Conservation (phyloP, 2,113 vertebrate genomes). For the Oryzias celebensis region DNA sequence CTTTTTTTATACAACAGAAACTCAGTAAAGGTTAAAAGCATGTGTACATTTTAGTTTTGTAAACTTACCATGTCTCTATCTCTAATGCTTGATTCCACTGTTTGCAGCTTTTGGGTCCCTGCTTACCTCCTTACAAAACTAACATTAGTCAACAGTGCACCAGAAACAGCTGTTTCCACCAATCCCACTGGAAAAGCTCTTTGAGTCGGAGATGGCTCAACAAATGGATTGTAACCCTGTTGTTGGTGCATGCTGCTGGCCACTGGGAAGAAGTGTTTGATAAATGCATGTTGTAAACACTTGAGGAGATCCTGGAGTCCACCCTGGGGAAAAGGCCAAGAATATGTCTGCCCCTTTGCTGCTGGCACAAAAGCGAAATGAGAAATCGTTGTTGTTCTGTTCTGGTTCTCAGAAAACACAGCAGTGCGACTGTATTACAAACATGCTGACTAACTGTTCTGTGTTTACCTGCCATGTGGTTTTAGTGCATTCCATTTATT, state of each 20-base stretch:
- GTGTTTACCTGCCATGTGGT: conserved; percentile 46
- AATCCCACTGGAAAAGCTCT: conserved; percentile 30
- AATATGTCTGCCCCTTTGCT: conserved; percentile 13
- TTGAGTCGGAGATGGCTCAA: conserved; percentile 48
- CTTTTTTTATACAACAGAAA: no score
- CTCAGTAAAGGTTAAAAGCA: no score
- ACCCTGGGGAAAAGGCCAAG: conserved; percentile 10
- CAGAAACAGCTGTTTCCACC: conserved; percentile 20
- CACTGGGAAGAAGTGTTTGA: conserved; percentile 36
- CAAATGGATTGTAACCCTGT: conserved; percentile 59
- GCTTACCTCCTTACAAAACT: conserved; percentile 15
- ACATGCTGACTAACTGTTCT: conserved; percentile 53
- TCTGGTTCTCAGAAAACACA: conserved; percentile 22
- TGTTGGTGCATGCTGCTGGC: conserved; percentile 30
- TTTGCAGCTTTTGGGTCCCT: no score
- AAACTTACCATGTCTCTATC: no score
- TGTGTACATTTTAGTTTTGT: no score
- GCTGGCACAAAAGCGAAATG: conserved; percentile 1
- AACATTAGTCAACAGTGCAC: conserved; percentile 43
- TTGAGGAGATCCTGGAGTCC: conserved; percentile 24
- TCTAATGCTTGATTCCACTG: no score
- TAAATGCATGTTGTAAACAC: conserved; percentile 48
- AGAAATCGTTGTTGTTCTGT: not conserved
- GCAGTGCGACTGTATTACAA: conserved; percentile 15
- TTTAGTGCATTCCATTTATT: conserved; percentile 12